Evolutionary conservation across 1,140 invertebrate genomes (phyloP).

Genomic region (Eurosta solidaginis): DNA sequence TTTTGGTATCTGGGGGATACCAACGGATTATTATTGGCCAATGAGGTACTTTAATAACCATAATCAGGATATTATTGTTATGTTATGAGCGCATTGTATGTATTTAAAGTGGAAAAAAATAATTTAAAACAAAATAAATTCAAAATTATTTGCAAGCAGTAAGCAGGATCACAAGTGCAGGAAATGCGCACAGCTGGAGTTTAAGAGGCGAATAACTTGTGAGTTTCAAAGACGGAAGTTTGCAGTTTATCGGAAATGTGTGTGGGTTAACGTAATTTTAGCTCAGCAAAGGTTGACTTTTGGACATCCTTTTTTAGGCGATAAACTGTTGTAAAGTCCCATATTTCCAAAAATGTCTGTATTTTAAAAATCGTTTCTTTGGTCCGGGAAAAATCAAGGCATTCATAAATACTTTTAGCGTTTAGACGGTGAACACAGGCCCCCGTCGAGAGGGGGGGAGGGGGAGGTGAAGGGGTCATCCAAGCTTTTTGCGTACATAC

Average conservation of each 20-base stretch:
- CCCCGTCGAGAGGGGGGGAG: no score
- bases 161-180: conserved; percentile 19
- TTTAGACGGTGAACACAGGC: no score
- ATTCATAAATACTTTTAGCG: no score
- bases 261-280: not conserved
- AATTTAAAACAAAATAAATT: not conserved
- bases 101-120: not conserved
- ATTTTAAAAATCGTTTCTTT: no score
- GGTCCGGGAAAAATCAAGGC: no score
- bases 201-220: not conserved
- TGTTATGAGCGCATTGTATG: not conserved
- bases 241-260: conserved; percentile 9
- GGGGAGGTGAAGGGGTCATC: no score
- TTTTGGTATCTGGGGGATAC: conserved; percentile 13
- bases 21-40: conserved; percentile 24
- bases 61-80: conserved; percentile 22
- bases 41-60: conserved; percentile 27
- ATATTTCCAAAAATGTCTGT: no score
- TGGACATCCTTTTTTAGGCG: no score
- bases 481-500: no score
- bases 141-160: not conserved
- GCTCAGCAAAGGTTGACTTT: not conserved
- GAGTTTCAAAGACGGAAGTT: not conserved
- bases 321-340: no score
- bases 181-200: conserved; percentile 19